phyloP scores from a whole-genome alignment of 64 coral and sea anemone species.

The Actinia tenebrosa region DNA sequence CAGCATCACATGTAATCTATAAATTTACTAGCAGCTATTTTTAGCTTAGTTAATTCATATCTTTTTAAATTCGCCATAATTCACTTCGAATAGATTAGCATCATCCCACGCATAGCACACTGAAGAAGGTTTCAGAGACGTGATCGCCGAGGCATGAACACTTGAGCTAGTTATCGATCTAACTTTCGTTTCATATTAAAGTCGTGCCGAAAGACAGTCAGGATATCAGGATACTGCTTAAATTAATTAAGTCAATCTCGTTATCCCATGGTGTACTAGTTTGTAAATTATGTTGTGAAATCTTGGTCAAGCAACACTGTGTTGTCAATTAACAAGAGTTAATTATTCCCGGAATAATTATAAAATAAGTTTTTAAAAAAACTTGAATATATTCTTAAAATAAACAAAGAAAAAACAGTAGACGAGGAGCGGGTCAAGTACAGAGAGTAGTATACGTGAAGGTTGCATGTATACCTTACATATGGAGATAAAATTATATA shows the following conservation, averaged over 20 bases:
- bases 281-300: not conserved
- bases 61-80: too few species aligned
- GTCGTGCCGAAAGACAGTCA: too few species aligned
- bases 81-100: too few species aligned
- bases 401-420: not conserved
- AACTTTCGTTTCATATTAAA: not conserved
- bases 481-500: too few species aligned
- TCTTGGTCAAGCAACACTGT: not conserved
- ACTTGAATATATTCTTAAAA: not conserved
- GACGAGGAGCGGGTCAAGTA: not conserved
- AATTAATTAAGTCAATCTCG: not conserved
- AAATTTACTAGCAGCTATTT: too few species aligned
- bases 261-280: not conserved
- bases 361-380: not conserved
- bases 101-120: too few species aligned
- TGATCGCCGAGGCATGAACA: not conserved
- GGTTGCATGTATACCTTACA: too few species aligned
- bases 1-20: too few species aligned
- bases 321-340: not conserved
- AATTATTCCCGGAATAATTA: not conserved
- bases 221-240: not conserved
- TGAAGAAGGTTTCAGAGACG: not conserved
- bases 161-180: not conserved
- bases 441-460: too few species aligned
- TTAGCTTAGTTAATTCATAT: too few species aligned